Base-by-base conservation (phyloP, 2,888 invertebrate species). In the Aphrophora alni region DNA sequence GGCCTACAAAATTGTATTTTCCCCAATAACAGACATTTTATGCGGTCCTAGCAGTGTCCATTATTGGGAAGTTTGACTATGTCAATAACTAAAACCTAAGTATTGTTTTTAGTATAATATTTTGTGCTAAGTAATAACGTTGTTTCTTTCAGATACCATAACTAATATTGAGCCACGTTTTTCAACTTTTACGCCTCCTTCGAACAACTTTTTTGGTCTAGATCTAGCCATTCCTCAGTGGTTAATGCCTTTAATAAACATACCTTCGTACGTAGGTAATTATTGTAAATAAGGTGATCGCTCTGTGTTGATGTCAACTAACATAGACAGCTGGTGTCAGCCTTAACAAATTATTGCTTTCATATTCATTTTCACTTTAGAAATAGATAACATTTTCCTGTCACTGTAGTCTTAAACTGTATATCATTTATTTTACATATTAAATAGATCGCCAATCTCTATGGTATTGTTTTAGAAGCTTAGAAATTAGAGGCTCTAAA, bases 231-330 rank as follows among this genome's bases (percentile, higher is more conserved):
- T 59, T 21, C 59, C 59, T 59, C 59, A 59, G 59, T 59, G 59
- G 59, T 10, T 59, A 59, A 21, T 59, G 21, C 21, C 59, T 21
- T 59, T 59, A 21, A 21, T 59, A 59, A 59, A 59, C 21, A 21
- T 59, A 59, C 59, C 59, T 59, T 59, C 59, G 21, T 59, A 59
- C 59, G 59, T 59, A 59, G 59, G 59, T 59, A 59, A 59, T 21
- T 59, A 59, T 10, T 59, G 21, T 5, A 5, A 5, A 8, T 59
- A 44, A 10, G 12, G 21, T 59, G 21, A 59, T 21, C 4, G 59
- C 21, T 59, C 21, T 21, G 59, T 59, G 59, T 59, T 59, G 4
- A n/a, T 59, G 59, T 14, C n/a, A 14, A 75, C 69, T 75, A 38
- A 28, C 38, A n/a, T 38, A 14, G 14, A 76, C 10, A 10, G 17